phyloP scores from a whole-genome alignment of 2,888 invertebrate species.

The Keiferia lycopersicella region DNA sequence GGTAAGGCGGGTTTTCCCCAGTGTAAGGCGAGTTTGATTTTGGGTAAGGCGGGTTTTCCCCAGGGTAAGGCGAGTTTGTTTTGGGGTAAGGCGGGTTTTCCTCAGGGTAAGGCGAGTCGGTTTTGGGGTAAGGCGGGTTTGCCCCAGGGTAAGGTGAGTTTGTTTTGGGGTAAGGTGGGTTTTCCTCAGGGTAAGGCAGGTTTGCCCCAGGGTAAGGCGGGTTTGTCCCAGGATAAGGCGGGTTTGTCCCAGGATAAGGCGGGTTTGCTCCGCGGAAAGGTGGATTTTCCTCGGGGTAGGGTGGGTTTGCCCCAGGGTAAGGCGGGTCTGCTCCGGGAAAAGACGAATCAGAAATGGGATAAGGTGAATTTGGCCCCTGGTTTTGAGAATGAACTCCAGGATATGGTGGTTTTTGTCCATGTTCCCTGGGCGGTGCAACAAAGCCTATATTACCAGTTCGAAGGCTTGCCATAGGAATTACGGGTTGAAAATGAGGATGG shows the following conservation, averaged over 20 bases:
- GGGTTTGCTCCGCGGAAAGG: background rate
- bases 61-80: background rate
- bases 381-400: no score
- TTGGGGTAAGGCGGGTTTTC: background rate
- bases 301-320: background rate
- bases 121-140: background rate
- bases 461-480: constrained; percentile 1
- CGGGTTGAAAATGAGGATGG: background rate
- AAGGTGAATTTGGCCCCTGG: background rate
- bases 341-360: background rate
- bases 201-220: constrained; percentile 9
- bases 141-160: background rate
- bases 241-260: constrained; percentile 22
- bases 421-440: background rate
- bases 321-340: background rate
- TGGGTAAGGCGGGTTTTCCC: background rate
- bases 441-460: background rate
- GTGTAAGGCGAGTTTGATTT: background rate
- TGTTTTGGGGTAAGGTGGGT: background rate
- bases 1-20: background rate
- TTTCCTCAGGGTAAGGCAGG: background rate
- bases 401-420: constrained; percentile 18
- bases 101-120: background rate
- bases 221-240: background rate
- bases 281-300: no score